A percentile compares a stretch with the other conserved stretches of the same genome.
These are phyloP conservation scores for Agrotis ipsilon DNA, from an alignment of 2,888 invertebrate genomes.

Conservation along the genomic window DNA sequence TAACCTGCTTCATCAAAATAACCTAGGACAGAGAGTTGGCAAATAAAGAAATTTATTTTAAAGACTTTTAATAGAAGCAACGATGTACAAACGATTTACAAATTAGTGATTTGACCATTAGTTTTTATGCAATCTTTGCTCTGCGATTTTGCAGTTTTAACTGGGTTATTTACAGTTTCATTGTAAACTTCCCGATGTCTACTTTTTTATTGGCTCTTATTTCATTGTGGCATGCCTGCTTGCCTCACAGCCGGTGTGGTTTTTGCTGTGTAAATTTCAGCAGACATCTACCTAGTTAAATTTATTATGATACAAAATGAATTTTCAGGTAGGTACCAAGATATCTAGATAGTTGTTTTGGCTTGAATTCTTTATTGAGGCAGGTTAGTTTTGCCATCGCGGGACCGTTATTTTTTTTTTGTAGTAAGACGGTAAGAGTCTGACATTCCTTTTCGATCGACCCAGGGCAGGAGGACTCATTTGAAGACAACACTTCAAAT, in stretches of 20 bases:
- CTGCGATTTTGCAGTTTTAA: slow-evolving; percentile 45
- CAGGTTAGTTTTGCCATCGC: too few species aligned
- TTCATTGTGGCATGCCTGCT: slow-evolving; percentile 31
- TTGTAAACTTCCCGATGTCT: slow-evolving; percentile 49
- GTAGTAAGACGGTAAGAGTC: too few species aligned
- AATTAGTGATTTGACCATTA: slow-evolving; percentile 26
- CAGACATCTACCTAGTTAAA: background rate
- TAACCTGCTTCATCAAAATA: slow-evolving; percentile 15
- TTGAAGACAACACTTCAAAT: too few species aligned
- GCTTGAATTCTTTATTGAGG: background rate
- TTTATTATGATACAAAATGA: background rate
- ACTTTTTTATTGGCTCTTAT: slow-evolving; percentile 46
- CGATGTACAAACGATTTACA: slow-evolving; percentile 12
- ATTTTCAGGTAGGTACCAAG: background rate
- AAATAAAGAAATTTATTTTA: slow-evolving; percentile 16
- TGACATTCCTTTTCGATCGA: too few species aligned
- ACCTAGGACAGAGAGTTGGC: slow-evolving; percentile 8
- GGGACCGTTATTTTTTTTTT: too few species aligned
- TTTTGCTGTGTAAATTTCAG: slow-evolving; percentile 8
- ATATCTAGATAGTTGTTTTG: background rate
- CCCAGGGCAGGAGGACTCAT: too few species aligned
- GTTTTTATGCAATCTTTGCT: slow-evolving; percentile 33
- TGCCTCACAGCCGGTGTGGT: slow-evolving; percentile 11
- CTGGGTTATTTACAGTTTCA: slow-evolving; percentile 57
- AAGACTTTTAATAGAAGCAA: slow-evolving; percentile 1